phyloP scores from a whole-genome alignment of 2,888 invertebrate genomes.

The Cheilosia pagana region DNA sequence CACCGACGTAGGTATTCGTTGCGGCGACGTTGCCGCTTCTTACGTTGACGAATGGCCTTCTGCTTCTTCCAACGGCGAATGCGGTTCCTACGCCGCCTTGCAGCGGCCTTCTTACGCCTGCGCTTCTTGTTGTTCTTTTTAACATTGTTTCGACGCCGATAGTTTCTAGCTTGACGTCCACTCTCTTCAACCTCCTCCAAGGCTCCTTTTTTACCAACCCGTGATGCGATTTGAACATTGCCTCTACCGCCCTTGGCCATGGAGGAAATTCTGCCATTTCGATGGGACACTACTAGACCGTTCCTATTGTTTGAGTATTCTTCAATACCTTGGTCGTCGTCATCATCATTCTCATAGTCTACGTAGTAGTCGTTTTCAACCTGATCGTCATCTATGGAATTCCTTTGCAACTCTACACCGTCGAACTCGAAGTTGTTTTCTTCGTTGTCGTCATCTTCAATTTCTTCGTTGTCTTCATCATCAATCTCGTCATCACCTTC shows the following conservation, averaged over 20 bases:
- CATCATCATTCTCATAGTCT: slow-evolving; percentile 55
- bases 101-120: neutral
- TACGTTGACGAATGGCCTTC: neutral
- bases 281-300: neutral
- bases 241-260: neutral
- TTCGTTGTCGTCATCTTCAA: neutral
- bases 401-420: slow-evolving; percentile 5
- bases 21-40: slow-evolving; percentile 1
- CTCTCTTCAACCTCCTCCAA: neutral
- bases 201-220: neutral
- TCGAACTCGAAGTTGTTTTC: neutral
- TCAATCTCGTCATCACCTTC: slow-evolving; percentile 6
- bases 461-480: slow-evolving; percentile 30
- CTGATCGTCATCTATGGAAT: slow-evolving; percentile 1
- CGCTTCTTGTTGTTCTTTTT: neutral
- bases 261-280: neutral
- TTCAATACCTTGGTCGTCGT: slow-evolving; percentile 1
- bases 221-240: neutral
- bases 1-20: neutral
- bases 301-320: neutral
- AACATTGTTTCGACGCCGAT: neutral
- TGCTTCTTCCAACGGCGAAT: neutral
- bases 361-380: slow-evolving; percentile 57
- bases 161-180: neutral
- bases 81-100: neutral